phyloP scores from a whole-genome alignment of 2,797 vertebrate genomes.

The Perodicticus potto region DNA sequence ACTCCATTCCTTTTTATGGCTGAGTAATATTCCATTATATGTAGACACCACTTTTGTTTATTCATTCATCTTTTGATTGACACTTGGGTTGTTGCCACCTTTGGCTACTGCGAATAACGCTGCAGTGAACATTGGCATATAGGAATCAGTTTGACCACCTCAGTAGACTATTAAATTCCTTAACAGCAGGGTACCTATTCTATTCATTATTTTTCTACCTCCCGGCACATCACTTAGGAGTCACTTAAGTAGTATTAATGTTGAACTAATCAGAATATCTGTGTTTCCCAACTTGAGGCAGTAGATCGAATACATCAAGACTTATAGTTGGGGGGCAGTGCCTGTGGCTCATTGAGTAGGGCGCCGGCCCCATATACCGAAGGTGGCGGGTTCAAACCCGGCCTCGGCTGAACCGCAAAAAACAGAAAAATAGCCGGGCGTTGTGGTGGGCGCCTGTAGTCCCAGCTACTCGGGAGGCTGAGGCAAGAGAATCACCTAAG shows the following conservation, averaged over 20 bases:
- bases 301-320: background rate
- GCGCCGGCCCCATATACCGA: too few relatives aligned
- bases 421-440: too few relatives aligned
- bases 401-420: too few relatives aligned
- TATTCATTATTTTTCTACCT: constrained; percentile 31
- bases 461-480: too few relatives aligned
- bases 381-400: too few relatives aligned
- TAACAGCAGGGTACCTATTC: constrained; percentile 24
- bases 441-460: too few relatives aligned
- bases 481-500: too few relatives aligned
- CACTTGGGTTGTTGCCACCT: background rate
- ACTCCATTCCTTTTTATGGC: constrained; percentile 28
- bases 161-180: constrained; percentile 25
- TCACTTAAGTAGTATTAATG: background rate
- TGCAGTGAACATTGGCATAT: background rate
- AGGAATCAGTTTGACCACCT: background rate
- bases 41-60: background rate
- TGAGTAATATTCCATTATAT: background rate
- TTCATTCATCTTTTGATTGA: background rate
- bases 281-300: constrained; percentile 2
- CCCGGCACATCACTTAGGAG: background rate
- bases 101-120: constrained; percentile 9
- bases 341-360: too few relatives aligned
- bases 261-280: constrained; percentile 23
- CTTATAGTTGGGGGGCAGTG: background rate